These are phyloP conservation scores for Lithophane semibrunnea DNA, from an alignment of 2,888 invertebrate species.

Conservation along the genomic window DNA sequence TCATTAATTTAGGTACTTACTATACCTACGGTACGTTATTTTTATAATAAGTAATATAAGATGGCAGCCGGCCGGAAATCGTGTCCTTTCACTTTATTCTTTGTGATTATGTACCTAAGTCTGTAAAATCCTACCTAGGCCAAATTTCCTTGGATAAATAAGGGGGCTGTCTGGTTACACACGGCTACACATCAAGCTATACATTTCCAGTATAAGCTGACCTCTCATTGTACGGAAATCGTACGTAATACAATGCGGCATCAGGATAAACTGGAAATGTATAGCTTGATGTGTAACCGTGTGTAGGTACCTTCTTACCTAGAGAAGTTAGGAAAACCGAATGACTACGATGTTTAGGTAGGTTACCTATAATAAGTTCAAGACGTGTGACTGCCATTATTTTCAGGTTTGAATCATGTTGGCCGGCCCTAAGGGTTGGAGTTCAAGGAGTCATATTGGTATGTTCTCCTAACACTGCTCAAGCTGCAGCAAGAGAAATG, in stretches of 20 bases:
- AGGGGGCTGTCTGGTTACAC: too few relatives aligned
- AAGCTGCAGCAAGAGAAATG: slow-evolving; percentile 89
- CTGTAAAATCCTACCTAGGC: background rate
- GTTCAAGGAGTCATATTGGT: slow-evolving; percentile 93
- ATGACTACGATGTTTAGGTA: background rate
- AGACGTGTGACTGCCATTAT: background rate
- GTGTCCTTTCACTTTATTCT: slow-evolving; percentile 32
- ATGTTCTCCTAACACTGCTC: slow-evolving; percentile 88
- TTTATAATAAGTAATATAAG: background rate
- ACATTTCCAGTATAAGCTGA: too few relatives aligned
- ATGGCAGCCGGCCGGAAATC: background rate
- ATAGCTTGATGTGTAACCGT: too few relatives aligned
- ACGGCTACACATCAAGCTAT: too few relatives aligned
- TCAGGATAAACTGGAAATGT: too few relatives aligned
- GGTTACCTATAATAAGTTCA: background rate
- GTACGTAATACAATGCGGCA: too few relatives aligned
- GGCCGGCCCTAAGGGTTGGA: slow-evolving; percentile 93
- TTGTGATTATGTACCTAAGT: background rate
- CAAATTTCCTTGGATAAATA: too few relatives aligned
- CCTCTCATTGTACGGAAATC: too few relatives aligned
- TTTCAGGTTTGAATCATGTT: slow-evolving; percentile 93
- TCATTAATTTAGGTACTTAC: too few relatives aligned
- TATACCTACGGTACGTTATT: background rate
- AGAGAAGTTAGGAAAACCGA: background rate
- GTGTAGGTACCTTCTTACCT: background rate